Conservation (phyloP, 2,888 invertebrate species). For the Acanthosepion esculentum region DNA sequence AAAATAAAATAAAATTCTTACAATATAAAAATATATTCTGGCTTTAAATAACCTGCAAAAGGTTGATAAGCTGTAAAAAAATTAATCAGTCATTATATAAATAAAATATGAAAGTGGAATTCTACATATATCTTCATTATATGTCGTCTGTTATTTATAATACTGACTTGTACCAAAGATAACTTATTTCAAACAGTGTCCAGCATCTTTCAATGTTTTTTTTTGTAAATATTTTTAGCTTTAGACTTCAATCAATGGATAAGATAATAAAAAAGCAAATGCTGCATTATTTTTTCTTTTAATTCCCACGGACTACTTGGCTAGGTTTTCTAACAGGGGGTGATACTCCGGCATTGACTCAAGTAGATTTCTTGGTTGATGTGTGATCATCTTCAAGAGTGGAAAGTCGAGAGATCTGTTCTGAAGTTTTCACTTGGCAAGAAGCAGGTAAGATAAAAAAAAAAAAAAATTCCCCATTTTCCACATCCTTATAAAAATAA, state of each 20-base stretch:
- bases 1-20: too few species aligned
- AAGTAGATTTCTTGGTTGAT: not conserved
- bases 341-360: not conserved
- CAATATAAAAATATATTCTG: too few species aligned
- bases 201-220: not conserved
- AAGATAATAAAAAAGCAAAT: not conserved
- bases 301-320: not conserved
- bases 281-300: not conserved
- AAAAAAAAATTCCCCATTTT: too few species aligned
- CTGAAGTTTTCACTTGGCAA: too few species aligned
- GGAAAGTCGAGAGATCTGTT: not conserved
- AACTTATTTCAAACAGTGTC: not conserved
- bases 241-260: not conserved
- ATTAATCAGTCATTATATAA: too few species aligned
- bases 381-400: not conserved
- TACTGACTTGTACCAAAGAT: conserved; percentile 49
- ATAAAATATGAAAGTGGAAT: too few species aligned
- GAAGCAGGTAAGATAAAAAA: too few species aligned
- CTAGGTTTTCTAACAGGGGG: not conserved
- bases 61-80: too few species aligned
- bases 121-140: not conserved
- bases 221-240: not conserved
- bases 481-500: too few species aligned
- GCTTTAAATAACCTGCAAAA: too few species aligned
- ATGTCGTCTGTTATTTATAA: not conserved